Evolutionary conservation across 53 echinoderm and acorn worm species (phyloP).

Genomic region (Antedon mediterranea): DNA sequence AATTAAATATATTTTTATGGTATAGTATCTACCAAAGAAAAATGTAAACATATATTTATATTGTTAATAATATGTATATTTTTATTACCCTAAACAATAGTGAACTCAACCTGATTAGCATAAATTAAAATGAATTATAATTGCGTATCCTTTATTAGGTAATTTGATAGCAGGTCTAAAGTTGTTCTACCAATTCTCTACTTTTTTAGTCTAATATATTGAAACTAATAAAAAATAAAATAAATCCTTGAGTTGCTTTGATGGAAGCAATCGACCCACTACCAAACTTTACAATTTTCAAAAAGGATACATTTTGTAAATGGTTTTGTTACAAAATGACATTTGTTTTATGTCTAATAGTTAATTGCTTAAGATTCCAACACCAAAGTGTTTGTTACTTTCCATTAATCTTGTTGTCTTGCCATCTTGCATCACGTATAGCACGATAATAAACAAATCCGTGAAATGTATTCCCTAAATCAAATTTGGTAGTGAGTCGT

Average conservation of each 20-base stretch:
- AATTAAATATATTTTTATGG: too few relatives aligned
- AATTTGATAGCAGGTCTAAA: not conserved
- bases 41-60: too few relatives aligned
- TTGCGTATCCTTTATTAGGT: not conserved
- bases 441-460: not conserved
- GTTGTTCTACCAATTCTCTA: not conserved
- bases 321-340: not conserved
- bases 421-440: not conserved
- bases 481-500: slow-evolving; percentile 1
- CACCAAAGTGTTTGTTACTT: not conserved
- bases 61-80: too few relatives aligned
- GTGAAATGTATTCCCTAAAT: not conserved
- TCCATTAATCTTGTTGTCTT: not conserved
- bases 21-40: too few relatives aligned
- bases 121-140: not conserved
- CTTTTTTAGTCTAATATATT: not conserved
- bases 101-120: too few relatives aligned
- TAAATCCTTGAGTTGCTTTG: not conserved
- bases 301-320: not conserved
- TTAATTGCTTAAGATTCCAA: not conserved
- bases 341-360: not conserved
- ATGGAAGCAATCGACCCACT: not conserved
- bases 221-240: not conserved
- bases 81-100: too few relatives aligned
- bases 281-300: not conserved